These are phyloP conservation scores for Ormia ochracea DNA, from an alignment of 2,888 invertebrate genomes.

Conservation along the genomic window DNA sequence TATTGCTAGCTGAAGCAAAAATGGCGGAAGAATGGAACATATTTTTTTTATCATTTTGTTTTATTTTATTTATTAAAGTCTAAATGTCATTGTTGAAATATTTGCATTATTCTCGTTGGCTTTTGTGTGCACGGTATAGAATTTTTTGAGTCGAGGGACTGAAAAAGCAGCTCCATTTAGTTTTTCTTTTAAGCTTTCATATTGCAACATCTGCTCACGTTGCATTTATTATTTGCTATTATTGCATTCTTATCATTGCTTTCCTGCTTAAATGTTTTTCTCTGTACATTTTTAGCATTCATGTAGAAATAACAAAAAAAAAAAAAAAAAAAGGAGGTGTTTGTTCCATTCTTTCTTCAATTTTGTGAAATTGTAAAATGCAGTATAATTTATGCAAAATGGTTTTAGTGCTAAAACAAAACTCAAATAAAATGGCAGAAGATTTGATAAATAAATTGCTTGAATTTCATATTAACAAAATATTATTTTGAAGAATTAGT, in stretches of 20 bases:
- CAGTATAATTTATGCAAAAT: conserved; percentile 45
- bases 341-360: not conserved
- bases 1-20: conserved; percentile 40
- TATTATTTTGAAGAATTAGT: not conserved
- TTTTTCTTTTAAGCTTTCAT: not conserved
- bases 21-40: conserved; percentile 29
- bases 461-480: not conserved
- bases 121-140: not conserved
- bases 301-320: conserved; percentile 6
- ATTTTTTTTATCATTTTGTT: conserved; percentile 34
- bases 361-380: conserved; percentile 11
- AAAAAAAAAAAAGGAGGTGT: too few relatives aligned
- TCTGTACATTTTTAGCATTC: conserved; percentile 18
- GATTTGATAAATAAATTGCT: conserved; percentile 1
- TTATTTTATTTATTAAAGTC: conserved; percentile 54
- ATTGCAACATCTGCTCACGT: conserved; percentile 52
- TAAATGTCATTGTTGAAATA: conserved; percentile 60
- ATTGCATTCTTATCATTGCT: conserved; percentile 57
- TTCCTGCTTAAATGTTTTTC: conserved; percentile 48
- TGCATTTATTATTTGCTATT: conserved; percentile 59
- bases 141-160: not conserved
- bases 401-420: conserved; percentile 22
- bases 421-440: not conserved
- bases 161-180: not conserved
- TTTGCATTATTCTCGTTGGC: conserved; percentile 40